phyloP scores from a whole-genome alignment of 2,888 invertebrate genomes.

The Hybos culiciformis region DNA sequence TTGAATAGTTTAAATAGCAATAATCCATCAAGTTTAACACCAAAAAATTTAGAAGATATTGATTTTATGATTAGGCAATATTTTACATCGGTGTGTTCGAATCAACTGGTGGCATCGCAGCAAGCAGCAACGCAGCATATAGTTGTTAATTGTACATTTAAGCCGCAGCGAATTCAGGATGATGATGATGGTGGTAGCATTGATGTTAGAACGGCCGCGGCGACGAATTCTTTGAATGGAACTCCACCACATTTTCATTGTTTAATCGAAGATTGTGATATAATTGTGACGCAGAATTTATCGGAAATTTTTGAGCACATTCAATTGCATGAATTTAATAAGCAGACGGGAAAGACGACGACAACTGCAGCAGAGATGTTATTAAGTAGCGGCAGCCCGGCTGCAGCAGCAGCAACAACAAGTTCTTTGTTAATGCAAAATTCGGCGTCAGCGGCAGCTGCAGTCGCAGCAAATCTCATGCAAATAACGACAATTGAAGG shows the following conservation, averaged over 20 bases:
- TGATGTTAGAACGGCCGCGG: neutral
- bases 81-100: neutral
- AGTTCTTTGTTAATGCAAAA: neutral
- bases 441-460: neutral
- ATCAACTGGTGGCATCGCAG: neutral
- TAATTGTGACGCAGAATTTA: conserved; percentile 13
- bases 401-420: neutral
- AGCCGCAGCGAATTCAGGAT: neutral
- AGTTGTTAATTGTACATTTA: neutral
- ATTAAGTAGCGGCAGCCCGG: neutral
- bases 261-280: conserved; percentile 16
- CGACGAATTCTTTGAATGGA: conserved; percentile 5
- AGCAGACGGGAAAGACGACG: too few species aligned
- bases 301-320: conserved; percentile 16
- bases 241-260: conserved; percentile 16
- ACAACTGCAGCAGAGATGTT: neutral
- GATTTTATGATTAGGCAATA: neutral
- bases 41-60: neutral
- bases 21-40: neutral
- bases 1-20: neutral
- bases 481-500: conserved; percentile 64
- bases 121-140: too few species aligned
- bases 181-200: neutral
- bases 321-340: conserved; percentile 13
- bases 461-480: conserved; percentile 16